Evolutionary conservation across 23 tunicate genomes (phyloP).

Genomic region (Halocynthia aurantium): DNA sequence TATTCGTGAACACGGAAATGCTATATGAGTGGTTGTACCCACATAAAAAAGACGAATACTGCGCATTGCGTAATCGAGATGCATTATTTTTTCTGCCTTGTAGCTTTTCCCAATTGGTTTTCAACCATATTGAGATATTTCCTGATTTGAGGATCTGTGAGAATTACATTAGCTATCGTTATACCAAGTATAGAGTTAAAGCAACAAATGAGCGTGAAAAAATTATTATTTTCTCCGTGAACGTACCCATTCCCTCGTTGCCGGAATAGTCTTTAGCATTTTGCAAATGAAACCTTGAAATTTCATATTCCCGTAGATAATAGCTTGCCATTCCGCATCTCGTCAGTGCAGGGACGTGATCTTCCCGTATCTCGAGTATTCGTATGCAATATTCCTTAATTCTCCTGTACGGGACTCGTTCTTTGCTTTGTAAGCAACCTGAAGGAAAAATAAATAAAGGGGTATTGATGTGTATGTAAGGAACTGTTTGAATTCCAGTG

Average conservation of each 20-base stretch:
- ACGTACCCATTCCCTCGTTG: slow-evolving; percentile 74
- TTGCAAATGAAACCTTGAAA: slow-evolving; percentile 66
- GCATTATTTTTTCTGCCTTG: slow-evolving; percentile 29
- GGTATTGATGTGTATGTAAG: too few relatives aligned
- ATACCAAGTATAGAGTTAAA: too few relatives aligned
- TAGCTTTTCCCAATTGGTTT: slow-evolving; percentile 57
- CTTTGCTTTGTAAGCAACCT: slow-evolving; percentile 82
- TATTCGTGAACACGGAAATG: too few relatives aligned
- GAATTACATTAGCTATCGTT: background rate
- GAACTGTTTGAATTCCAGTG: too few relatives aligned
- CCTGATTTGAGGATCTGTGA: slow-evolving; percentile 67
- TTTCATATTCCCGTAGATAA: slow-evolving; percentile 77
- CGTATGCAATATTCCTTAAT: slow-evolving; percentile 75
- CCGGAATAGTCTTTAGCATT: slow-evolving; percentile 61
- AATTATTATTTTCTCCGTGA: background rate
- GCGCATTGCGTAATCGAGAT: background rate
- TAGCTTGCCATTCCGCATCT: slow-evolving; percentile 92
- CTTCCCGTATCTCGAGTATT: slow-evolving; percentile 61
- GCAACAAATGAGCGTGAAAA: background rate
- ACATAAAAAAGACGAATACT: too few relatives aligned
- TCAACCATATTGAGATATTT: slow-evolving; percentile 85
- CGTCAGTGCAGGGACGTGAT: slow-evolving; percentile 74
- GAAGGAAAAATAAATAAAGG: slow-evolving; percentile 4
- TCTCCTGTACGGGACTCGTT: slow-evolving; percentile 68
- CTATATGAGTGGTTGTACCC: too few relatives aligned